Evolutionary conservation across 2,888 invertebrate species (phyloP).

Genomic region (Toxonevra muliebris): DNA sequence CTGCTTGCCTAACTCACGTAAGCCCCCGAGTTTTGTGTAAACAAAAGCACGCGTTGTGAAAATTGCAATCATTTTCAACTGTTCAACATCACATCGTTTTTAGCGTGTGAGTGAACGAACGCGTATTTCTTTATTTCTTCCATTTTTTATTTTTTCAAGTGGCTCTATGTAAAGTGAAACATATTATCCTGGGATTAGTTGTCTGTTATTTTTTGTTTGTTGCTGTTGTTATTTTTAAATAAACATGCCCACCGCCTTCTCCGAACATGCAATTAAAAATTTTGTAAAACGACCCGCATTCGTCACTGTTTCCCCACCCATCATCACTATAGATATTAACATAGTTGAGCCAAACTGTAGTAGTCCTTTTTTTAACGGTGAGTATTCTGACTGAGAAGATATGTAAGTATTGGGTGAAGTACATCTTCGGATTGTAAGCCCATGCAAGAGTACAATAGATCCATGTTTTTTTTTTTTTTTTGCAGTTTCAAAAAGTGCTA

Average conservation of each 20-base stretch:
- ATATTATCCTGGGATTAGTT: constrained; percentile 46
- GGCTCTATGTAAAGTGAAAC: constrained; percentile 36
- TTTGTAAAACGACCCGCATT: constrained; percentile 16
- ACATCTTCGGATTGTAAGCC: too few species aligned
- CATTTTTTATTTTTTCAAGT: constrained; percentile 34
- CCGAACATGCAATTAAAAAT: constrained; percentile 37
- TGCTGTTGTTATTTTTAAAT: constrained; percentile 23
- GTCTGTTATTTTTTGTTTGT: constrained; percentile 38
- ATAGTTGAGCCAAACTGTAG: too few species aligned
- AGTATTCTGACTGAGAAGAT: too few species aligned
- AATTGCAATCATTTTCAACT: constrained; percentile 15
- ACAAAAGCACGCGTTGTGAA: constrained; percentile 41
- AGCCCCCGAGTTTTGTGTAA: constrained; percentile 41
- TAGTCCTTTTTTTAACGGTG: too few species aligned
- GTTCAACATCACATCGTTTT: background rate
- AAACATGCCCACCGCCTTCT: constrained; percentile 1
- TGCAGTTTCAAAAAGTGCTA: too few species aligned
- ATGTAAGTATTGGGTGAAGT: too few species aligned
- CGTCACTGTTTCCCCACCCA: too few species aligned
- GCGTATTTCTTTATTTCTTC: constrained; percentile 17
- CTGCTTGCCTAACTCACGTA: background rate
- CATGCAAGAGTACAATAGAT: too few species aligned
- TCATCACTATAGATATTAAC: too few species aligned
- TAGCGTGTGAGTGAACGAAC: too few species aligned
- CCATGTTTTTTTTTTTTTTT: too few species aligned